A percentile compares a stretch with the other conserved stretches of the same genome.
Conservation (phyloP, 2,797 vertebrate species). For the Pipistrellus kuhlii region DNA sequence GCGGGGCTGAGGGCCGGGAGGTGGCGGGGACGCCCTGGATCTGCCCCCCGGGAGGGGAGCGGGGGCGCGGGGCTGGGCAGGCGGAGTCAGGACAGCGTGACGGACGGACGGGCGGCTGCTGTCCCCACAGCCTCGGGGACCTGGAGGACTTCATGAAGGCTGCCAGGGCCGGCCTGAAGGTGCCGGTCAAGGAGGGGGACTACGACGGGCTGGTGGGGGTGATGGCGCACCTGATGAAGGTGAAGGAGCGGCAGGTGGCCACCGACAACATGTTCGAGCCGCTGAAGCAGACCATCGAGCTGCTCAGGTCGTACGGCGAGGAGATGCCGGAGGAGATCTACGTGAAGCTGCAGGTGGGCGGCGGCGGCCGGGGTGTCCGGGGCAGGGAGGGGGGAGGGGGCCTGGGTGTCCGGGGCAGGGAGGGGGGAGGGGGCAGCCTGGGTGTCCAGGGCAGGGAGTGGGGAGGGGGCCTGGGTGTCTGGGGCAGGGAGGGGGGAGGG, state of each 20-base stretch:
- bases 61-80: no score
- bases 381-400: background rate
- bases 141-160: constrained; percentile 84
- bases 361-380: accelerated
- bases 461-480: accelerated
- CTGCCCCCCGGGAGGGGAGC: no score
- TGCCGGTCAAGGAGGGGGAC: constrained; percentile 86
- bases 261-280: constrained; percentile 87
- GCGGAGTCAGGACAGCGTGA: no score
- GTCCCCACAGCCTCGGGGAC: constrained; percentile 81
- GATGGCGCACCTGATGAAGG: constrained; percentile 85
- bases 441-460: no score
- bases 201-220: constrained; percentile 84
- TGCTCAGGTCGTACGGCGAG: constrained; percentile 86
- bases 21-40: no score
- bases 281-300: constrained; percentile 85
- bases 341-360: constrained; percentile 83
- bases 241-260: constrained; percentile 83
- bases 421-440: background rate
- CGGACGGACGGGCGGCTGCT: no score
- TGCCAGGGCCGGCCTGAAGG: constrained; percentile 59
- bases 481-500: background rate
- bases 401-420: accelerated
- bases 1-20: no score
- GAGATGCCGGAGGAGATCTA: constrained; percentile 86